A percentile compares a stretch with the other conserved stretches of the same genome.
Conservation (phyloP, 2,888 invertebrate species). For the Mesorhabditis belari region DNA sequence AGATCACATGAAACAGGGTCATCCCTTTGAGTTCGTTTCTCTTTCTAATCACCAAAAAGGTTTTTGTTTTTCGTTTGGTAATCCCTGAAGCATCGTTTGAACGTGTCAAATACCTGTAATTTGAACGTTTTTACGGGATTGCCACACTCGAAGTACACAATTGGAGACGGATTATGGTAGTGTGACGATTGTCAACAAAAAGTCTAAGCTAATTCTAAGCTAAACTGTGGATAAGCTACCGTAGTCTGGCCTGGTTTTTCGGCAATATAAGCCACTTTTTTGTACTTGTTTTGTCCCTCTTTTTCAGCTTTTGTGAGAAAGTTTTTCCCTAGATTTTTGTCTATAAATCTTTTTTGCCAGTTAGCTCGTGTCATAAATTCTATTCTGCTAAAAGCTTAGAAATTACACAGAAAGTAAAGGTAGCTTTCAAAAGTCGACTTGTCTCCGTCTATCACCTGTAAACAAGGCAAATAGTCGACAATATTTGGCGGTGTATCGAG, state of each 20-base stretch:
- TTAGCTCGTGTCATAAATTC: too few relatives aligned
- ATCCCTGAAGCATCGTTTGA: slow-evolving; percentile 28
- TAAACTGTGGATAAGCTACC: too few relatives aligned
- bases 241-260: too few relatives aligned
- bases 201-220: too few relatives aligned
- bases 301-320: background rate
- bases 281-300: background rate
- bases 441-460: slow-evolving; percentile 11
- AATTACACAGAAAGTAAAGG: too few relatives aligned
- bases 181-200: too few relatives aligned
- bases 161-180: background rate
- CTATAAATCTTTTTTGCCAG: too few relatives aligned
- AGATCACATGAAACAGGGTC: too few relatives aligned
- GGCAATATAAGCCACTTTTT: too few relatives aligned
- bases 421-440: background rate
- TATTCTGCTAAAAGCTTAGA: too few relatives aligned
- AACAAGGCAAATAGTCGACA: slow-evolving; percentile 42
- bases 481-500: slow-evolving; percentile 44
- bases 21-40: too few relatives aligned
- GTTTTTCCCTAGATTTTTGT: too few relatives aligned
- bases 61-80: slow-evolving; percentile 41
- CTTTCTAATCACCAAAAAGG: slow-evolving; percentile 48
- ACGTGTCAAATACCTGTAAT: slow-evolving; percentile 22
- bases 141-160: background rate
- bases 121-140: background rate